Conservation (phyloP, 1,140 invertebrate species). For the Drosophila dunni region DNA sequence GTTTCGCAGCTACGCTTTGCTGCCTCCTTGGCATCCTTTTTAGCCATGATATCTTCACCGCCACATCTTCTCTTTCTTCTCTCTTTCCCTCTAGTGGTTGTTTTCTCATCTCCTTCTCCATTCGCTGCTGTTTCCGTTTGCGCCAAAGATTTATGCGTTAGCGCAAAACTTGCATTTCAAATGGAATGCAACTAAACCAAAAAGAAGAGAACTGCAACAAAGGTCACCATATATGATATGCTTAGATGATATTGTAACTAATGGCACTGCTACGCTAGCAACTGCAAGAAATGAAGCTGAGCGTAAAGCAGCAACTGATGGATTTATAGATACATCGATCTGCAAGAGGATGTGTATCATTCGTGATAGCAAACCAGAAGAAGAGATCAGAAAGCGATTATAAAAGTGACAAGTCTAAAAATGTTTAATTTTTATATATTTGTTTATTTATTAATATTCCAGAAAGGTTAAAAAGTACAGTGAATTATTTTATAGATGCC, state of each 20-base stretch:
- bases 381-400: too few relatives aligned
- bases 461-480: too few relatives aligned
- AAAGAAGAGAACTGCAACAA: conserved; percentile 39
- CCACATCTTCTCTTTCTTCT: not conserved
- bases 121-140: conserved; percentile 66
- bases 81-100: not conserved
- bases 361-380: too few relatives aligned
- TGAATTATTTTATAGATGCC: too few relatives aligned
- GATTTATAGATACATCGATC: too few relatives aligned
- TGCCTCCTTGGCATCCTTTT: conserved; percentile 38
- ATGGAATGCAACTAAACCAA: conserved; percentile 58
- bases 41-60: not conserved
- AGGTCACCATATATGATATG: not conserved
- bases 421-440: too few relatives aligned
- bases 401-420: too few relatives aligned
- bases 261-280: not conserved
- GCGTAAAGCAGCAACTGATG: too few relatives aligned
- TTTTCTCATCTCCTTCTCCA: conserved; percentile 7
- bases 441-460: too few relatives aligned
- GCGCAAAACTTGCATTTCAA: conserved; percentile 78
- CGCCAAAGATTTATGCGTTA: conserved; percentile 74
- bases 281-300: too few relatives aligned
- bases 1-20: conserved; percentile 76
- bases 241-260: conserved; percentile 1
- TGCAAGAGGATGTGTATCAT: too few relatives aligned